Conservation (phyloP, 2,797 vertebrate species). For the Chiroxiphia lanceolata region DNA sequence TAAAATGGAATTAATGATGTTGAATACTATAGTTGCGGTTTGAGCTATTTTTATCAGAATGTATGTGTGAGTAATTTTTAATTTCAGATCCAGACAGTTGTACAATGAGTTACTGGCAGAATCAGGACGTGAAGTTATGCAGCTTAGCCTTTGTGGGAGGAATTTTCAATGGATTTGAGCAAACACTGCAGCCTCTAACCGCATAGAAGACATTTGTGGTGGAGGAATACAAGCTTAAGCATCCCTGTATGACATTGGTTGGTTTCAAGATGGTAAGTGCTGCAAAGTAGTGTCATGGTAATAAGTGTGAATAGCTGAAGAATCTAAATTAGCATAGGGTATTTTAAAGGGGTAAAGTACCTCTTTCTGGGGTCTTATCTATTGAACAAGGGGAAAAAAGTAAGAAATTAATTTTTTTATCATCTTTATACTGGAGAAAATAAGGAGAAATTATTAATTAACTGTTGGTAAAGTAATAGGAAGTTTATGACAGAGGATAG, state of each 20-base stretch:
- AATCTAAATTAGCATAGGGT: neutral
- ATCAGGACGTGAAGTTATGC: neutral
- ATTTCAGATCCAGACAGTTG: neutral
- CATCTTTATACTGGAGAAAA: neutral
- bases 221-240: neutral
- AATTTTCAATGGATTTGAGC: neutral
- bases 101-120: neutral
- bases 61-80: neutral
- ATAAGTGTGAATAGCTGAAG: neutral
- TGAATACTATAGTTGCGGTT: neutral
- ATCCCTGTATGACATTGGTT: accelerated
- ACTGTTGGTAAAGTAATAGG: neutral
- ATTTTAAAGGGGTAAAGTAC: neutral
- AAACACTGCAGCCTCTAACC: neutral
- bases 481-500: neutral
- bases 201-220: neutral
- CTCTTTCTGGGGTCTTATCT: neutral
- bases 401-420: neutral
- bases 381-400: neutral
- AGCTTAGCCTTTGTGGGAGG: neutral
- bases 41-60: conserved; percentile 1
- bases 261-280: neutral
- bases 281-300: neutral
- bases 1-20: neutral
- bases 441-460: neutral